Base-by-base conservation (phyloP, 1,140 invertebrate species). In the Calephelis virginiensis region DNA sequence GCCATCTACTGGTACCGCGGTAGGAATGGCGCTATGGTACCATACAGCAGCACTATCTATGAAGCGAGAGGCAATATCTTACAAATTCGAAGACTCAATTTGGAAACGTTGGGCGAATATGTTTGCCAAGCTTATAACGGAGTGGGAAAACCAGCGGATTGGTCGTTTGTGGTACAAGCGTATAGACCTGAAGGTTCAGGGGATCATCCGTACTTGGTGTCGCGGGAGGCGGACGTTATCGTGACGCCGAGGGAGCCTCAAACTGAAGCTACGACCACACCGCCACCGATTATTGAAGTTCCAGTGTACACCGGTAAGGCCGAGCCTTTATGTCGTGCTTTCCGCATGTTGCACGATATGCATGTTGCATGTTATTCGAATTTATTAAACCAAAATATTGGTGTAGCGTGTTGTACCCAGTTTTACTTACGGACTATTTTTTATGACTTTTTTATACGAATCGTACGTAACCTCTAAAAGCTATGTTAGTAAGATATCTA, bases 81-180 rank as follows among this genome's bases (percentile, higher is more conserved):
- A 5, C 90, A 94, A 48, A 96, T 98, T 76, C 92, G 94, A 60
- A 90, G 93, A 0, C 93, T 98, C 0, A 93, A 93, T 7, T 69
- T 96, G 0, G 93, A 93, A 12, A 95, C 94, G 72, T 92, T 97
- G 5, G 97, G 97, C 10, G 91, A 94, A n/a, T 97, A 98, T 84
- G 95, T 94, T 0, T 98, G 97, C 78, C 95, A 97, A 77, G 96
- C 96, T 0, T 98, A 96, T 83, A 98, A 98, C 79, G 96, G 96
- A 2, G 80, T 94, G 7, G 96, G 95, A 5, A 93, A 94, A 66
- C 94, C 96, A 5, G 95, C 95, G 0, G 95, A 95, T 14, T 96
- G 95, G 93, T 93, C 94, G 1, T 92, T 97, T 0, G 93, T 92
- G 0, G 90, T 98, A 0, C 94, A 94, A 75, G 95, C 95, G 0